Percentiles rank a stretch among this genome's conserved stretches.
phyloP scores from a whole-genome alignment of 1,140 invertebrate genomes.

The Drosophila trapezifrons region DNA sequence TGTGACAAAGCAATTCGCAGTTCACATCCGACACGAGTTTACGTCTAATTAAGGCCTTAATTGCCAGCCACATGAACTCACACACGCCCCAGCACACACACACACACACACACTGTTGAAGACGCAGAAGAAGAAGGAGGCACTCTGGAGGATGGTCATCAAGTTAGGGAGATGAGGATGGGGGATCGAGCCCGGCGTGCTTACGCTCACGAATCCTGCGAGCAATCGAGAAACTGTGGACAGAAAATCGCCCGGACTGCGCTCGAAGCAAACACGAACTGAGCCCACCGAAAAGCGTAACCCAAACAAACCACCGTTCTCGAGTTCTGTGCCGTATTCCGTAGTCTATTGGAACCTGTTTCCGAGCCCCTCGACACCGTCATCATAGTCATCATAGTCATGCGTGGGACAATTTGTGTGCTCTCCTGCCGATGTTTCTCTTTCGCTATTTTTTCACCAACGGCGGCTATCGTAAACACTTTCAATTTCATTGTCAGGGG shows the following conservation, averaged over 20 bases:
- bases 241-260: slow-evolving; percentile 33
- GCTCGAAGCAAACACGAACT: slow-evolving; percentile 52
- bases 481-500: slow-evolving; percentile 48
- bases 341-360: slow-evolving; percentile 9
- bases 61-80: slow-evolving; percentile 33
- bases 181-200: slow-evolving; percentile 9
- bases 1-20: slow-evolving; percentile 37
- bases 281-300: slow-evolving; percentile 27
- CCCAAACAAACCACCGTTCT: slow-evolving; percentile 9
- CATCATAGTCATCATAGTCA: slow-evolving; percentile 15
- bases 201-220: slow-evolving; percentile 2
- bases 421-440: background rate
- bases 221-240: slow-evolving; percentile 1
- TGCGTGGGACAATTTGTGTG: slow-evolving; percentile 35
- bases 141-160: background rate
- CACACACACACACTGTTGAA: background rate
- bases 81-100: background rate
- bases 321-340: background rate
- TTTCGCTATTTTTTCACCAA: background rate
- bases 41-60: slow-evolving; percentile 51
- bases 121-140: background rate
- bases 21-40: slow-evolving; percentile 52
- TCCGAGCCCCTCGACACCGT: slow-evolving; percentile 8
- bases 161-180: too few relatives aligned
- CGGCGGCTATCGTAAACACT: slow-evolving; percentile 23